Percentiles rank a stretch among this genome's conserved stretches.
These are phyloP conservation scores for Ceratina japonica DNA, from an alignment of 1,140 invertebrate species.

Conservation along the genomic window DNA sequence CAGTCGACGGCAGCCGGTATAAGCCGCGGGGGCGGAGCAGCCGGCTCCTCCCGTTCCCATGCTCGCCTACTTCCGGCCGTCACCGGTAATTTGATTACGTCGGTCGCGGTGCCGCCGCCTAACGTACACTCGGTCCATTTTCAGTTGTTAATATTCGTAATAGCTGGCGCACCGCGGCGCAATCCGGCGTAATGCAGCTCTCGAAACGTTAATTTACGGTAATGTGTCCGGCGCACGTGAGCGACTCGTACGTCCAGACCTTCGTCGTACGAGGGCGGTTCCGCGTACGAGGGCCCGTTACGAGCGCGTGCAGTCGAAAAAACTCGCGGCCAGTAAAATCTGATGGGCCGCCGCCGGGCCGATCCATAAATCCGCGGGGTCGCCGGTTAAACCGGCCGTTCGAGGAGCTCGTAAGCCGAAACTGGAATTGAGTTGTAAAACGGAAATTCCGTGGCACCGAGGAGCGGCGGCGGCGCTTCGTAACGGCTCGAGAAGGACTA, in stretches of 20 bases:
- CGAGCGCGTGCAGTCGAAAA: not conserved
- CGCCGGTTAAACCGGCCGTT: constrained; percentile 9
- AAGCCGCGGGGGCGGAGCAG: not conserved
- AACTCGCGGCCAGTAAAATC: constrained; percentile 6
- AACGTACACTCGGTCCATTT: constrained; percentile 32
- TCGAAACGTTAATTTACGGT: constrained; percentile 46
- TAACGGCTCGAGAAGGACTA: not conserved
- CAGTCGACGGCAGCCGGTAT: too few species aligned
- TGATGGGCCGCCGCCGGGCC: constrained; percentile 6
- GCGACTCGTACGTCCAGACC: not conserved
- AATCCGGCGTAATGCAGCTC: constrained; percentile 31
- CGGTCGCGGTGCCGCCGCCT: not conserved
- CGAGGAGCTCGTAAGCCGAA: constrained; percentile 12
- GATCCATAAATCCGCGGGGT: not conserved
- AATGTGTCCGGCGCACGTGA: constrained; percentile 34
- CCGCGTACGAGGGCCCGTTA: too few species aligned
- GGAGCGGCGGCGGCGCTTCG: not conserved
- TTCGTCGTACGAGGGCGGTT: too few species aligned
- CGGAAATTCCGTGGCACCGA: too few species aligned
- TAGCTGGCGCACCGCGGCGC: constrained; percentile 6
- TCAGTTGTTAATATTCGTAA: constrained; percentile 49
- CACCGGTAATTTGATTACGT: constrained; percentile 1
- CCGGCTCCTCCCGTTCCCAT: not conserved
- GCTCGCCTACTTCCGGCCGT: not conserved
- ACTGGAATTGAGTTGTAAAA: constrained; percentile 32